A percentile compares a stretch with the other conserved stretches of the same genome.
These are phyloP conservation scores for Calypte anna DNA, from an alignment of 2,113 vertebrate genomes.

Conservation along the genomic window DNA sequence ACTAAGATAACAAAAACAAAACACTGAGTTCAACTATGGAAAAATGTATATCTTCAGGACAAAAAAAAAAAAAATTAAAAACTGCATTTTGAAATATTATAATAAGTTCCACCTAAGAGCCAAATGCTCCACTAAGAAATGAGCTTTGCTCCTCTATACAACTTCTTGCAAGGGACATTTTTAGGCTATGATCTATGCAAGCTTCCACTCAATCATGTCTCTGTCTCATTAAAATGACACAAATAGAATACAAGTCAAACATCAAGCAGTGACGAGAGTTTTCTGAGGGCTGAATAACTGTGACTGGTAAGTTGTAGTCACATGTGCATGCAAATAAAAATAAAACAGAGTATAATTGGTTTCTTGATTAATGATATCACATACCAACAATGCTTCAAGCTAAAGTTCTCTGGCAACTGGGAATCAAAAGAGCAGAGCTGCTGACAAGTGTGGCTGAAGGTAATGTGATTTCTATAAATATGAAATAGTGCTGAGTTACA, in stretches of 20 bases:
- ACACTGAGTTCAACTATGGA: not conserved
- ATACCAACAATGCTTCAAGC: slow-evolving; percentile 56
- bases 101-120: not conserved
- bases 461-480: slow-evolving; percentile 70
- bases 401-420: slow-evolving; percentile 52
- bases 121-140: not conserved
- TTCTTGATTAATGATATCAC: slow-evolving; percentile 70
- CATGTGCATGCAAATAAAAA: slow-evolving; percentile 36
- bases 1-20: not conserved
- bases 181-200: not conserved
- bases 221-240: not conserved
- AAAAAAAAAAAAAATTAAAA: not conserved
- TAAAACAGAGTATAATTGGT: slow-evolving; percentile 23
- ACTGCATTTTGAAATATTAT: not conserved
- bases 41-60: not conserved
- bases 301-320: not conserved
- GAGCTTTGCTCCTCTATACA: not conserved
- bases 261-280: not conserved
- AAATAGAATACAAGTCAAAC: slow-evolving; percentile 7
- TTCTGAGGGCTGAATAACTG: slow-evolving; percentile 32
- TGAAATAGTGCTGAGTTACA: slow-evolving; percentile 56
- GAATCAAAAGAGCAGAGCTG: slow-evolving; percentile 63
- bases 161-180: not conserved
- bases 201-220: not conserved
- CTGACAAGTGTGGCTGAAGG: slow-evolving; percentile 69